Evolutionary conservation across 1,140 invertebrate genomes (phyloP).

Genomic region (Drosophila sp.): DNA sequence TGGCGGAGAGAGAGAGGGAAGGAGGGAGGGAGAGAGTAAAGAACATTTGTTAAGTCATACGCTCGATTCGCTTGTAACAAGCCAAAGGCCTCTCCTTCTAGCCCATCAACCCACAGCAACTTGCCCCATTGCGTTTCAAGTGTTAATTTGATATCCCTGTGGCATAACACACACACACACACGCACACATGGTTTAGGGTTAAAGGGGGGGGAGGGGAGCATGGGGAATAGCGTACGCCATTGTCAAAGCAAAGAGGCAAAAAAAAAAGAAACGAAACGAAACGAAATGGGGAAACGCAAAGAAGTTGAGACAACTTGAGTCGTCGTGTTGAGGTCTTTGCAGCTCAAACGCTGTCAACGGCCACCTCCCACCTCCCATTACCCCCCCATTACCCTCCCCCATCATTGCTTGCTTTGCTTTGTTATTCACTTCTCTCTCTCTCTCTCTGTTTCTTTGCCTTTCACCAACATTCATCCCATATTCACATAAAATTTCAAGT

Average conservation of each 20-base stretch:
- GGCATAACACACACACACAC: conserved; percentile 44
- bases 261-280: conserved; percentile 5
- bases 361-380: not conserved
- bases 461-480: conserved; percentile 17
- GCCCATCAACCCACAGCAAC: conserved; percentile 20
- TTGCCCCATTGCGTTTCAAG: conserved; percentile 63
- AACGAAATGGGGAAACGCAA: conserved; percentile 30
- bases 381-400: not conserved
- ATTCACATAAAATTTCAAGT: conserved; percentile 16
- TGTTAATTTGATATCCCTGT: conserved; percentile 69
- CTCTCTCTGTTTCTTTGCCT: not conserved
- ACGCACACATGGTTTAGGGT: conserved; percentile 12
- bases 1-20: not conserved
- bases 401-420: not conserved
- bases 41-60: conserved; percentile 59
- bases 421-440: conserved; percentile 1
- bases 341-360: conserved; percentile 39
- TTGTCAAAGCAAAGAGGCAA: conserved; percentile 29
- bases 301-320: conserved; percentile 40
- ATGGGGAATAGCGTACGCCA: conserved; percentile 20
- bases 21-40: conserved; percentile 16
- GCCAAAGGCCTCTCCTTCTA: conserved; percentile 16
- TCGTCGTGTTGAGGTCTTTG: conserved; percentile 38
- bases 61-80: conserved; percentile 59
- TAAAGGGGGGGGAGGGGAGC: not conserved